These are phyloP conservation scores for Gymnobelideus leadbeateri DNA, from an alignment of 2,113 vertebrate species.

Conservation along the genomic window DNA sequence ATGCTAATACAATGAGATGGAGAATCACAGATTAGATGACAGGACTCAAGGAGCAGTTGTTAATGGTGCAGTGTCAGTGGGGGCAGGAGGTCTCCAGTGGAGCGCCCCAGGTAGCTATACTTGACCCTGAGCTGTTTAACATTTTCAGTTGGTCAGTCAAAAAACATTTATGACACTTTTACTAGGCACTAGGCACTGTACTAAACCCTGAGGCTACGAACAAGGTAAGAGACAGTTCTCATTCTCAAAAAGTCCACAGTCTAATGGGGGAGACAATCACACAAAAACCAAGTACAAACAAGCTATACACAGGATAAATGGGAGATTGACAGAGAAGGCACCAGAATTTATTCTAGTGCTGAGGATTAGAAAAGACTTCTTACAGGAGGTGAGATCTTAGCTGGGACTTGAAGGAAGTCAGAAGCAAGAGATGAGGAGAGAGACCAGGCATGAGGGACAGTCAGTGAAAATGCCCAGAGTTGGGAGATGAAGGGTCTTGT, in stretches of 20 bases:
- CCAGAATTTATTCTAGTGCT: background rate
- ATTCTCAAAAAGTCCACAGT: background rate
- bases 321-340: background rate
- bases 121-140: background rate
- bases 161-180: background rate
- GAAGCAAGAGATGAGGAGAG: background rate
- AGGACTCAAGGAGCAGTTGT: background rate
- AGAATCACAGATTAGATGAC: too few species aligned
- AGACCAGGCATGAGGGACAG: background rate
- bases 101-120: background rate
- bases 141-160: background rate
- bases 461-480: background rate
- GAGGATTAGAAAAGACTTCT: background rate
- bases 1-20: too few species aligned
- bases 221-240: background rate
- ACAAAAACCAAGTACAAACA: background rate
- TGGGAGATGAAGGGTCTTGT: background rate
- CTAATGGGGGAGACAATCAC: background rate
- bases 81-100: background rate
- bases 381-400: background rate
- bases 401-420: background rate
- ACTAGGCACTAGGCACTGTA: background rate
- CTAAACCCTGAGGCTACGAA: background rate
- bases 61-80: background rate
- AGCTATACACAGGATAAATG: background rate